Conservation (phyloP, 23 tunicate species). For the Ciona savignyi region DNA sequence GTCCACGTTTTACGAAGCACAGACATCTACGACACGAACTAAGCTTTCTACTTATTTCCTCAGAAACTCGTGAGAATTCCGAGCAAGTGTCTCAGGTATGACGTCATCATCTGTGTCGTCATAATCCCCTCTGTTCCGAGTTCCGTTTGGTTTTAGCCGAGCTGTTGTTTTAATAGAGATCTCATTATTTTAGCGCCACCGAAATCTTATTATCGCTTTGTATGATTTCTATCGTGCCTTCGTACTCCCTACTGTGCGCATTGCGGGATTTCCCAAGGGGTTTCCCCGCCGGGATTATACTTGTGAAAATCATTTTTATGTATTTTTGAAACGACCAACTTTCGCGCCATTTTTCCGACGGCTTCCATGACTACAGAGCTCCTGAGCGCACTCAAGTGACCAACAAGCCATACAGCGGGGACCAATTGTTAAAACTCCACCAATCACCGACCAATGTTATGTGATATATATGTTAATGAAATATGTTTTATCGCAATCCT, state of each 20-base stretch:
- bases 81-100: slow-evolving; percentile 67
- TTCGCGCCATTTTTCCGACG: neutral
- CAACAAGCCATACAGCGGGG: neutral
- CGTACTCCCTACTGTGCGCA: neutral
- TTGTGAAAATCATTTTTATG: too few species aligned
- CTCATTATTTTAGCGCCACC: neutral
- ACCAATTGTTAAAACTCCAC: too few species aligned
- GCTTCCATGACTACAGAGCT: neutral
- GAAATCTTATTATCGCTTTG: neutral
- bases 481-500: neutral
- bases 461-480: too few species aligned
- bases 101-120: slow-evolving; percentile 14
- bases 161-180: too few species aligned
- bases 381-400: neutral
- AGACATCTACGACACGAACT: too few species aligned
- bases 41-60: neutral
- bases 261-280: too few species aligned
- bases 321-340: neutral
- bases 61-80: slow-evolving; percentile 21
- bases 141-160: neutral
- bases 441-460: neutral
- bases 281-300: too few species aligned
- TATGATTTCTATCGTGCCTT: neutral
- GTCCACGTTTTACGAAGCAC: too few species aligned
- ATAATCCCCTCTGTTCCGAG: neutral